phyloP scores from a whole-genome alignment of 2,113 vertebrate species.

The Antechinus flavipes region DNA sequence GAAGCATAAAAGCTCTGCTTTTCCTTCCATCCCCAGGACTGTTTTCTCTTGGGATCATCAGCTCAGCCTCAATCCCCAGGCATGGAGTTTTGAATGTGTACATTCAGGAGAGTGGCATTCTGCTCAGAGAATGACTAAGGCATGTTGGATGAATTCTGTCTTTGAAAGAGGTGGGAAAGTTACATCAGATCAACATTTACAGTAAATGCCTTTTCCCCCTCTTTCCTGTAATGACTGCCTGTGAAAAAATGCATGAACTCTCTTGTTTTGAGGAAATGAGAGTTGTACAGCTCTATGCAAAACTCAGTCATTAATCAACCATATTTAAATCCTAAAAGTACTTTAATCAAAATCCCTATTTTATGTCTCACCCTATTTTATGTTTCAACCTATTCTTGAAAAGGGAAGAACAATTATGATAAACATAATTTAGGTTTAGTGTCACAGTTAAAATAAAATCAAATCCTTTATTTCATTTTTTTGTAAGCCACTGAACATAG shows the following conservation, averaged over 20 bases:
- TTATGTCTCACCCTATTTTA: rapidly evolving
- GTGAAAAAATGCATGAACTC: conserved; percentile 76
- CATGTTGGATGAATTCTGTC: conserved; percentile 80
- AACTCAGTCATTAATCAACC: conserved; percentile 65
- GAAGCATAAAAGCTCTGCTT: neutral
- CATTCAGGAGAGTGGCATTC: conserved; percentile 79
- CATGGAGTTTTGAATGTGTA: conserved; percentile 24
- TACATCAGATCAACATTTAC: conserved; percentile 80
- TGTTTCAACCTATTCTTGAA: neutral
- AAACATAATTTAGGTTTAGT: neutral
- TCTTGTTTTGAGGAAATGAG: conserved; percentile 73
- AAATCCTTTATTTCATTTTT: neutral
- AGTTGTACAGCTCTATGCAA: conserved; percentile 58
- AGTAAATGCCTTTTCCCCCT: conserved; percentile 73
- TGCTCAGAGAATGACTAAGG: conserved; percentile 83
- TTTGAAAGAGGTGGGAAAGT: conserved; percentile 82
- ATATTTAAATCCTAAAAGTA: conserved; percentile 54
- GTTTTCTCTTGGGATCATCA: conserved; percentile 2
- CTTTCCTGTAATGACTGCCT: conserved; percentile 77
- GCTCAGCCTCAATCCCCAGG: conserved; percentile 53
- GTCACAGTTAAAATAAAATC: neutral
- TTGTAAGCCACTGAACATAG: neutral
- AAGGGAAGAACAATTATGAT: conserved; percentile 10
- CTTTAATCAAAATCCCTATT: neutral
- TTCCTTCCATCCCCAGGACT: conserved; percentile 25